Conservation (phyloP, 2,888 invertebrate species). For the Lymantria dispar region DNA sequence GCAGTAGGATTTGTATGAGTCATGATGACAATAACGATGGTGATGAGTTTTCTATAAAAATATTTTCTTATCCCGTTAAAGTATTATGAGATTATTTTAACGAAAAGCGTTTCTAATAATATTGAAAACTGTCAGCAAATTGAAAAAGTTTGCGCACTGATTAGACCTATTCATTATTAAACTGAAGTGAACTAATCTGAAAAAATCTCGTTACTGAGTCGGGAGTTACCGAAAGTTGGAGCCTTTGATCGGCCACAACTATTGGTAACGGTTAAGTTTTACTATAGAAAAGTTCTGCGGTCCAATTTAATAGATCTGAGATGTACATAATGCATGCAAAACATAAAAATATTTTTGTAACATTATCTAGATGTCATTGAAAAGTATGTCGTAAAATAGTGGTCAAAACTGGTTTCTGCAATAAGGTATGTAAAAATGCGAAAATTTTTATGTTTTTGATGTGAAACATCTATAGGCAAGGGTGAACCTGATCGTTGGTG, state of each 20-base stretch:
- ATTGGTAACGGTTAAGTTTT: conserved; percentile 59
- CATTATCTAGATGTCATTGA: too few species aligned
- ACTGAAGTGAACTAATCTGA: conserved; percentile 45
- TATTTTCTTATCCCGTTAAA: background rate
- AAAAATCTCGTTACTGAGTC: conserved; percentile 50
- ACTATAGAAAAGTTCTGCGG: conserved; percentile 33
- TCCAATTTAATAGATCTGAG: conserved; percentile 18
- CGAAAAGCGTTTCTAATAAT: conserved; percentile 16
- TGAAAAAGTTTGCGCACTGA: conserved; percentile 41
- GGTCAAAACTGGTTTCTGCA: too few species aligned
- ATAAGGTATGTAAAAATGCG: too few species aligned
- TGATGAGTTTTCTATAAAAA: too few species aligned
- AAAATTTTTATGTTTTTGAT: too few species aligned
- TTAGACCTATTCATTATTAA: conserved; percentile 54
- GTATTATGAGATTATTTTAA: conserved; percentile 12
- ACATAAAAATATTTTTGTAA: too few species aligned
- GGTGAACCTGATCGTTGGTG: too few species aligned
- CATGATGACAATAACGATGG: too few species aligned
- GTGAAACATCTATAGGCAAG: too few species aligned
- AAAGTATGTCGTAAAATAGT: too few species aligned
- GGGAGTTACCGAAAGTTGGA: conserved; percentile 40
- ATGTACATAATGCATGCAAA: too few species aligned
- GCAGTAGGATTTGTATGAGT: too few species aligned
- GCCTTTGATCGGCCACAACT: conserved; percentile 51
- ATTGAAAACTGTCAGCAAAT: conserved; percentile 31